phyloP scores from a whole-genome alignment of 1,140 invertebrate genomes.

The Lepidurus couesii region DNA sequence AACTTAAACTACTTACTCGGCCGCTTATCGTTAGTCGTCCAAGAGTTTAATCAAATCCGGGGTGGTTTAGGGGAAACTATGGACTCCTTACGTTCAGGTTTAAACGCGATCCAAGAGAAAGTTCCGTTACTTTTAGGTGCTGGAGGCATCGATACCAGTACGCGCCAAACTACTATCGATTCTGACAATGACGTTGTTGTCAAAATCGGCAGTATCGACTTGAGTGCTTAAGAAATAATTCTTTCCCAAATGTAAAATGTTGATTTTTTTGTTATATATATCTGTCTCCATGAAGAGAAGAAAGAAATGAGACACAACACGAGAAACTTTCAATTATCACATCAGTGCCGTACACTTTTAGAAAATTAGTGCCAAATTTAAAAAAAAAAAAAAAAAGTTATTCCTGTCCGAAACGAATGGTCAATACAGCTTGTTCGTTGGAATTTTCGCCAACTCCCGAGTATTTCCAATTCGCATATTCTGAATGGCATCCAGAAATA shows the following conservation, averaged over 20 bases:
- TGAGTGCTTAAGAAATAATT: background rate
- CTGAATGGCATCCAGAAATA: too few species aligned
- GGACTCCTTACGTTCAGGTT: slow-evolving; percentile 31
- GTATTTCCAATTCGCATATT: too few species aligned
- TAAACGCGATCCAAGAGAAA: slow-evolving; percentile 22
- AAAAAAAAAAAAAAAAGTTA: background rate
- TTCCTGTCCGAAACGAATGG: background rate
- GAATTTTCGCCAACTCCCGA: too few species aligned
- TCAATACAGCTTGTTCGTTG: background rate
- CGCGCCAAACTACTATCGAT: background rate
- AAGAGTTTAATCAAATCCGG: slow-evolving; percentile 73
- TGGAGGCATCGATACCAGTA: too few species aligned
- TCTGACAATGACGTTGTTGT: background rate
- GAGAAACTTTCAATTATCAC: background rate
- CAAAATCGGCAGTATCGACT: background rate
- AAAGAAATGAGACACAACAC: background rate
- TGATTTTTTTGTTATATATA: background rate
- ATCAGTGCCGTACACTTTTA: background rate
- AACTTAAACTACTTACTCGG: slow-evolving; percentile 81
- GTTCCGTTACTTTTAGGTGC: background rate
- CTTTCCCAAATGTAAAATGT: background rate
- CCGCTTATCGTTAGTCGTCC: slow-evolving; percentile 68
- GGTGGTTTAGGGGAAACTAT: slow-evolving; percentile 38
- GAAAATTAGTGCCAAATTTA: background rate
- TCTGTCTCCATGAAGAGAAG: background rate